These are phyloP conservation scores for Drosophila busckii DNA, from an alignment of 1,140 invertebrate genomes.

Conservation along the genomic window DNA sequence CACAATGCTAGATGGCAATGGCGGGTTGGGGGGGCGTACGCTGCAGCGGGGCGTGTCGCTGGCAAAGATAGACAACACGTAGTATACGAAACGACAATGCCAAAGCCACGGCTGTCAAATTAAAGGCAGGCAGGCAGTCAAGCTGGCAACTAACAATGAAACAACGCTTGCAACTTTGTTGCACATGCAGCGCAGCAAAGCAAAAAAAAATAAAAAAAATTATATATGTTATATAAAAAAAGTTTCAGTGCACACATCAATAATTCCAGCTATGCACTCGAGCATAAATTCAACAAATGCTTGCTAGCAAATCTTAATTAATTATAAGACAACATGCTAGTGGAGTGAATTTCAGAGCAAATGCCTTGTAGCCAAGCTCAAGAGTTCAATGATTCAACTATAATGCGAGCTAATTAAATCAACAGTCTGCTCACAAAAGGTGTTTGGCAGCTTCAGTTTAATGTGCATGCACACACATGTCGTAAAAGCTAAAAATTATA, in stretches of 20 bases:
- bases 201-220: no score
- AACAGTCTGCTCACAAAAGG: constrained; percentile 41
- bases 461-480: constrained; percentile 1
- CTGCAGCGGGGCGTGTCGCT: constrained; percentile 40
- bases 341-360: neutral
- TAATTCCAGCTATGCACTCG: no score
- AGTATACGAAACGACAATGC: constrained; percentile 70
- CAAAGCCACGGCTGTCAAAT: constrained; percentile 70
- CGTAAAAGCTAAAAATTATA: no score
- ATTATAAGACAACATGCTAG: neutral
- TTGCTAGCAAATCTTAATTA: neutral
- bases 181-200: constrained; percentile 14
- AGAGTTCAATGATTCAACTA: constrained; percentile 14
- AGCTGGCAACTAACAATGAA: constrained; percentile 9
- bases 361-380: neutral
- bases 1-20: constrained; percentile 37
- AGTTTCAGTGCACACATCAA: neutral
- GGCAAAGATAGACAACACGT: constrained; percentile 66
- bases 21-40: constrained; percentile 8
- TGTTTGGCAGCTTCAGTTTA: constrained; percentile 19
- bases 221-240: no score
- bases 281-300: constrained; percentile 14
- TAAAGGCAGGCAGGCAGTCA: constrained; percentile 59
- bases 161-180: constrained; percentile 40
- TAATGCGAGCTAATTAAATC: constrained; percentile 36